These are phyloP conservation scores for Gadus macrocephalus DNA, from an alignment of 2,113 vertebrate genomes.

Conservation along the genomic window DNA sequence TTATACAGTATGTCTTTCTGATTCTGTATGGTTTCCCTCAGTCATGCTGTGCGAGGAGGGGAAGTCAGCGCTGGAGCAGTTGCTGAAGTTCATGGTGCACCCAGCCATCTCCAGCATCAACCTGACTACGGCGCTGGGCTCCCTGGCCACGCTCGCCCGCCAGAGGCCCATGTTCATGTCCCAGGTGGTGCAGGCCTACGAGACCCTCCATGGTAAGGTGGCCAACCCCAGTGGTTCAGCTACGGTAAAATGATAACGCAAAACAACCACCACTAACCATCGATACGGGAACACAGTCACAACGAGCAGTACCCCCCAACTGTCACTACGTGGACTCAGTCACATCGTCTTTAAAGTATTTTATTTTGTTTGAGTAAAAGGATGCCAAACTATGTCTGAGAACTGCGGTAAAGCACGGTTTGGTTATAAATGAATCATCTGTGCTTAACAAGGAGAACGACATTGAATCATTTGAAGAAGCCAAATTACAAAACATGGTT, in stretches of 20 bases:
- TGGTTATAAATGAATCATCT: too few relatives aligned
- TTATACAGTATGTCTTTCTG: too few relatives aligned
- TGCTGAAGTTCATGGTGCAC: conserved; percentile 96
- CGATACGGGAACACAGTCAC: not conserved
- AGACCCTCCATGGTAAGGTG: conserved; percentile 84
- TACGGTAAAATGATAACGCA: too few relatives aligned
- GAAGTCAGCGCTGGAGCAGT: conserved; percentile 82
- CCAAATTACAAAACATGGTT: too few relatives aligned
- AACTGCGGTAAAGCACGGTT: not conserved
- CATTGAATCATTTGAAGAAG: not conserved
- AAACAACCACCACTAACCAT: not conserved
- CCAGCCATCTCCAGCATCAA: conserved; percentile 96
- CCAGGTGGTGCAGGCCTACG: conserved; percentile 91
- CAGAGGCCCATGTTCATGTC: conserved; percentile 98
- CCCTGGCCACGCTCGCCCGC: conserved; percentile 86
- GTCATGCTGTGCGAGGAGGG: conserved; percentile 84
- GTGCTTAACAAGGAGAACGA: not conserved
- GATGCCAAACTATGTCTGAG: not conserved
- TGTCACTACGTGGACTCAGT: not conserved
- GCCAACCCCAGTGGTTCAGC: not conserved
- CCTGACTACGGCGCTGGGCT: conserved; percentile 87
- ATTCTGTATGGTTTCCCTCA: conserved; percentile 33
- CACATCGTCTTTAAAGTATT: too few relatives aligned
- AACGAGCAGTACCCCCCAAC: not conserved
- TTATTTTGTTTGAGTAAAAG: not conserved